Evolutionary conservation across 1,140 invertebrate genomes (phyloP).

Genomic region (Danaus melanippus): DNA sequence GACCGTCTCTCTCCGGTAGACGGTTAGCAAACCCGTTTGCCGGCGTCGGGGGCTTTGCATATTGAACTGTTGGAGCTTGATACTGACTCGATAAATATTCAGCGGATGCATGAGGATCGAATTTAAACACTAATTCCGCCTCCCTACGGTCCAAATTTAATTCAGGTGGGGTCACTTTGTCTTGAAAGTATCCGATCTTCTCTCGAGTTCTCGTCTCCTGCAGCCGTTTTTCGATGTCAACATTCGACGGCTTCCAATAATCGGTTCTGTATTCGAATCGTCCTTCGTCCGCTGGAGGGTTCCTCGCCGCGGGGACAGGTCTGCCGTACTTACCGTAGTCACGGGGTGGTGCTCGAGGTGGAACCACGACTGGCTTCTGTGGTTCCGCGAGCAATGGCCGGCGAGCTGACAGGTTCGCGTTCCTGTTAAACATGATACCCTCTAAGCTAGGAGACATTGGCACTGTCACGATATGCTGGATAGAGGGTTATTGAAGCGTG

Average conservation of each 20-base stretch:
- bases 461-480: constrained; percentile 50
- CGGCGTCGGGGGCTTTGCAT: constrained; percentile 54
- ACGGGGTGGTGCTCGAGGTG: constrained; percentile 57
- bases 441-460: constrained; percentile 68
- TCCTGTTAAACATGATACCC: constrained; percentile 69
- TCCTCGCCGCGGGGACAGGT: constrained; percentile 45
- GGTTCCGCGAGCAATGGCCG: constrained; percentile 63
- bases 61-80: constrained; percentile 53
- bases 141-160: constrained; percentile 59
- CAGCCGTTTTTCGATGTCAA: constrained; percentile 62
- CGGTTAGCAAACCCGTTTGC: constrained; percentile 58
- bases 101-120: constrained; percentile 58
- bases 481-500: constrained; percentile 41
- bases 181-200: constrained; percentile 65
- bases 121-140: constrained; percentile 62
- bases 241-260: constrained; percentile 64
- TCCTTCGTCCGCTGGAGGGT: constrained; percentile 31
- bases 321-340: constrained; percentile 46
- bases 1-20: constrained; percentile 62
- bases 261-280: constrained; percentile 49
- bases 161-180: constrained; percentile 59
- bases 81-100: constrained; percentile 61
- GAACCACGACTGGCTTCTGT: constrained; percentile 58
- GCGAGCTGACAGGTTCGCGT: constrained; percentile 63
- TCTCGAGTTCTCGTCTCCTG: constrained; percentile 58